Percentiles rank a stretch among this genome's conserved stretches.
phyloP scores from a whole-genome alignment of 1,140 invertebrate genomes.

The Drosophila malerkotliana region DNA sequence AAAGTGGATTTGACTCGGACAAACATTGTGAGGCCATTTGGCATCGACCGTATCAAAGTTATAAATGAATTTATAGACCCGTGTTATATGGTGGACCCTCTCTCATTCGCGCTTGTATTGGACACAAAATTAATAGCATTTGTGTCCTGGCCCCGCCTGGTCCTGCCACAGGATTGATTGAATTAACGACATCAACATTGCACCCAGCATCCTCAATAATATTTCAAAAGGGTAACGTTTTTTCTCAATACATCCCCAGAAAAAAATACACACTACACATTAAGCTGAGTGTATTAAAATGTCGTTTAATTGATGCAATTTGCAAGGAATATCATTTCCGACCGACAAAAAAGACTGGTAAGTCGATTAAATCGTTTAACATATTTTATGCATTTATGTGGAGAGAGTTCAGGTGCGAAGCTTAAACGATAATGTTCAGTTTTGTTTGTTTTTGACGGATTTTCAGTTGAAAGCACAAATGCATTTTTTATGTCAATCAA shows the following conservation, averaged over 20 bases:
- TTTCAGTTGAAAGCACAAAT: constrained; percentile 28
- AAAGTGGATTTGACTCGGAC: constrained; percentile 72
- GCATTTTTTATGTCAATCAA: constrained; percentile 1
- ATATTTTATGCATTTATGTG: constrained; percentile 34
- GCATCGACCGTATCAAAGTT: constrained; percentile 54
- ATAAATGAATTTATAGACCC: constrained; percentile 71
- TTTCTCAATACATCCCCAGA: neutral
- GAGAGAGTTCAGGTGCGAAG: constrained; percentile 6
- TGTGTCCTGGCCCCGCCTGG: constrained; percentile 31
- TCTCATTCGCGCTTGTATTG: constrained; percentile 26
- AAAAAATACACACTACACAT: constrained; percentile 11
- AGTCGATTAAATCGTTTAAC: constrained; percentile 32
- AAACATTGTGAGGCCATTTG: constrained; percentile 49
- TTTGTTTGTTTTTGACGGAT: neutral
- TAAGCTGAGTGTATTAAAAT: constrained; percentile 18
- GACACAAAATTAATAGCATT: constrained; percentile 65
- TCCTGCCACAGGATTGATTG: constrained; percentile 50
- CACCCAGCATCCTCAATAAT: constrained; percentile 13
- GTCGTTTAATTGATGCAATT: constrained; percentile 32
- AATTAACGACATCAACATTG: constrained; percentile 58
- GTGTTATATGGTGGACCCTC: neutral
- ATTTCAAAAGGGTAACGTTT: constrained; percentile 14
- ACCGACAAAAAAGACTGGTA: constrained; percentile 1
- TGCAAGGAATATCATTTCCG: constrained; percentile 10
- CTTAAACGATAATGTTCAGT: constrained; percentile 21